Evolutionary conservation across 2,888 invertebrate species (phyloP), one percentile per base, ranked within the genome.

Genomic region (Oeneis ivallda): DNA sequence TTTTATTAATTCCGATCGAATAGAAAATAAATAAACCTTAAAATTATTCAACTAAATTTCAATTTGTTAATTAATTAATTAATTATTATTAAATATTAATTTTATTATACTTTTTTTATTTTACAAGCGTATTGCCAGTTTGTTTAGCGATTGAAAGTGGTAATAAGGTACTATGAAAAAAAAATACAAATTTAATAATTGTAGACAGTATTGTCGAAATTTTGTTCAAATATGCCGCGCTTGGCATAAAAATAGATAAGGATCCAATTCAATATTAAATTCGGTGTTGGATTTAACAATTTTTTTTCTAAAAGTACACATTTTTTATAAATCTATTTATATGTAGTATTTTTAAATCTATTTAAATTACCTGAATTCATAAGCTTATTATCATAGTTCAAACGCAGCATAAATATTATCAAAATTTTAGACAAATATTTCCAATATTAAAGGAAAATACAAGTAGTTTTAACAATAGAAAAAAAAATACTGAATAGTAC

Each of bases 1-100:
- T 66, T 41, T 56, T 57, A 57, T 47, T 8, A 47, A 61, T 66
- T 57, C 19, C 56, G 15, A 43, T 26, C 10, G 19, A n/a, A n/a
- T 52, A 52, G 39, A 60, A 60, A 68, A 65, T 68, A 65, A 63
- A 67, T 61, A 60, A 56, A 50, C 41, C 37, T 54, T 45, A 45
- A 57, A 58, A 52, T 52, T 54, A 45, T 54, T 45, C 34, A 62
- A 62, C 54, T 62, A 47, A 54, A 45, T 13, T 37, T 54, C 43
- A 62, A 26, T 54, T 43, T 54, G 45, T 61, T 15, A 32, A 59
- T 49, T 39, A 57, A 47, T 47, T 9, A 15, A 45, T 45, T 45
- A n/a, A n/a, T 47, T 17, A 47, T 15, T 26, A 26, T 26, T 26
- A 26, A n/a, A 15, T 15, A 47, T 47, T 47, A 47, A 17, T 17